Evolutionary conservation across 1,140 invertebrate genomes (phyloP).

Genomic region (Drosophila equinoxialis): DNA sequence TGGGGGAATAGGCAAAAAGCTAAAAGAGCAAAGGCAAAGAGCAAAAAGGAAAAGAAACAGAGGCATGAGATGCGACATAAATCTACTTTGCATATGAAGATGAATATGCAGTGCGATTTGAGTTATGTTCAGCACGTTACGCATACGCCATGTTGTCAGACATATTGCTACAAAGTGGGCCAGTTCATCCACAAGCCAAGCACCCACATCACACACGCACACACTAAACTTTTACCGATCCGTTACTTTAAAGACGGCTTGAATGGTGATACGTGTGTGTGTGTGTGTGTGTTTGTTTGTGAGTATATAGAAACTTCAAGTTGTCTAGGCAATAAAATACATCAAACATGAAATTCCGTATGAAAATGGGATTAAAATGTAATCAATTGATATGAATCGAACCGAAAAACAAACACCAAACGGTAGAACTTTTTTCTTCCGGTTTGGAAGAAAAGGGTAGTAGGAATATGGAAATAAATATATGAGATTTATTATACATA

Average conservation of each 20-base stretch:
- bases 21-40: conserved; percentile 7
- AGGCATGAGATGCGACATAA: conserved; percentile 19
- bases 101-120: conserved; percentile 3
- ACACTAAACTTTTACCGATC: not conserved
- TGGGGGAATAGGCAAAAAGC: conserved; percentile 16
- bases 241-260: not conserved
- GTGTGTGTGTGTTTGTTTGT: not conserved
- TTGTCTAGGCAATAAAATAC: conserved; percentile 10
- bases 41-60: not conserved
- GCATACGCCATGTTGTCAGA: conserved; percentile 44
- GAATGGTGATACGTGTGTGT: not conserved
- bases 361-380: conserved; percentile 6
- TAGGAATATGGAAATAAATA: not conserved
- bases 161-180: conserved; percentile 22
- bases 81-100: conserved; percentile 23
- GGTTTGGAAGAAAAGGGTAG: not conserved
- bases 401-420: not conserved
- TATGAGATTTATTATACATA: no score
- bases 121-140: conserved; percentile 31
- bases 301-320: not conserved
- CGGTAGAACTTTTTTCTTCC: not conserved
- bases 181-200: not conserved
- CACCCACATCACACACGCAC: not conserved
- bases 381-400: conserved; percentile 12
- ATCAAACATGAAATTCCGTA: not conserved